Base-by-base conservation (phyloP, 2,888 invertebrate genomes). In the Leptodirus hochenwartii region DNA sequence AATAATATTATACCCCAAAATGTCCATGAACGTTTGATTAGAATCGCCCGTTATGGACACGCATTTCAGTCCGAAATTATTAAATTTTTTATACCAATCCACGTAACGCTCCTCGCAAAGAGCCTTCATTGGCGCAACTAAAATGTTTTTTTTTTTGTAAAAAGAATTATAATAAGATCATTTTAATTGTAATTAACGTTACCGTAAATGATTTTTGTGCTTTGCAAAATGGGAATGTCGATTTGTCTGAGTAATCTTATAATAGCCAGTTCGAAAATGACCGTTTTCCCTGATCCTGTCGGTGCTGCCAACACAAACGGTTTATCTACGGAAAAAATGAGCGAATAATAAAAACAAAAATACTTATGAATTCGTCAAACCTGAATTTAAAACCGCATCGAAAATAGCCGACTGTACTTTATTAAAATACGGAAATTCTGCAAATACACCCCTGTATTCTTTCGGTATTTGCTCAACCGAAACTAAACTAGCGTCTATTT, bases 221-320 rank as follows among this genome's bases (percentile, higher is more conserved):
- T 58, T 12, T 53, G 54, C 1, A 2, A n/a, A 2, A 14, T 41
- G 44, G 25, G 47, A 51, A 3, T 38, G 63, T 62, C 22, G 62
- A 44, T 14, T 4, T 28, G 25, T n/a, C 28, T 32, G 4, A 81
- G 49, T 17, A 76, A 48, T 32, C 69, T 61, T 1, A 79, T 58
- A 33, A 84, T 72, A 1, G 80, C 78, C 52, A 84, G 58, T 60
- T 84, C 82, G 53, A 82, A 80, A n/a, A 81, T 56, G 13, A 67
- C 74, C 0, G 82, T 84, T 55, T 84, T 84, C 2, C 82, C 84
- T 2, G 80, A 78, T 2, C 81, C 82, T 3, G 82, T 84, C 0
- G 82, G 82, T 1, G 82, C 77, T 36, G 77, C 72, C 2, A 82
- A 61, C 5, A 79, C 77, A 34, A 82, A 47, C 1, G 78, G 67